Conservation (phyloP, 2,113 vertebrate species). For the Nestor notabilis region DNA sequence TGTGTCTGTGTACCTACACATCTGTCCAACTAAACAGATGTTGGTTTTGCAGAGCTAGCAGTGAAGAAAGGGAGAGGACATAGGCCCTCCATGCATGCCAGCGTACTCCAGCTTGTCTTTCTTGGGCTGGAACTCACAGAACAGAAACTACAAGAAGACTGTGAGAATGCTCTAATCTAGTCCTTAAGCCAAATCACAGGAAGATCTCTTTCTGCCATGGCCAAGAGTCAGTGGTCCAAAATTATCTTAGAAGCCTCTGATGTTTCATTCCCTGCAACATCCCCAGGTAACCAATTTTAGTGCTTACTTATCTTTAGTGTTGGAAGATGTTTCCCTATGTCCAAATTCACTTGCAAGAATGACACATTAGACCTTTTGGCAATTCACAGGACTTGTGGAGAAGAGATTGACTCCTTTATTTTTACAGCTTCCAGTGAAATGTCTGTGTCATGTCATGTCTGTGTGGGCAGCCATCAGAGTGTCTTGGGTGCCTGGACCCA, state of each 20-base stretch:
- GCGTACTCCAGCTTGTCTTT: neutral
- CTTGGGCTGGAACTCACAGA: neutral
- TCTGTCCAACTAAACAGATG: neutral
- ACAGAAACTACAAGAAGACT: neutral
- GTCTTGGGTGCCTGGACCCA: neutral
- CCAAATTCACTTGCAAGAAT: neutral
- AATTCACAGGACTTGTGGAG: neutral
- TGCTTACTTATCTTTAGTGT: neutral
- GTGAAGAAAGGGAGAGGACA: neutral
- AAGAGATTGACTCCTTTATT: neutral
- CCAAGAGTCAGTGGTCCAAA: neutral
- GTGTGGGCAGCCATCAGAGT: neutral
- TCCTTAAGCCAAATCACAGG: neutral
- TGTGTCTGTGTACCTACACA: neutral
- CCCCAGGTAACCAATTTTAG: neutral
- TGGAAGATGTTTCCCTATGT: neutral
- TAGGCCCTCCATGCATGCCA: neutral
- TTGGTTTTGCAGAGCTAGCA: neutral
- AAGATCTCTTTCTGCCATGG: rapidly evolving
- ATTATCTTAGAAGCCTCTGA: neutral
- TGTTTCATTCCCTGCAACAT: neutral
- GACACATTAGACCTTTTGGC: neutral
- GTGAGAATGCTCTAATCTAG: neutral
- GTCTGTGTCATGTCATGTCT: no score
- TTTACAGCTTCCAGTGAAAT: neutral